Evolutionary conservation across 1,140 invertebrate genomes (phyloP).

Genomic region (Trialeurodes vaporariorum): DNA sequence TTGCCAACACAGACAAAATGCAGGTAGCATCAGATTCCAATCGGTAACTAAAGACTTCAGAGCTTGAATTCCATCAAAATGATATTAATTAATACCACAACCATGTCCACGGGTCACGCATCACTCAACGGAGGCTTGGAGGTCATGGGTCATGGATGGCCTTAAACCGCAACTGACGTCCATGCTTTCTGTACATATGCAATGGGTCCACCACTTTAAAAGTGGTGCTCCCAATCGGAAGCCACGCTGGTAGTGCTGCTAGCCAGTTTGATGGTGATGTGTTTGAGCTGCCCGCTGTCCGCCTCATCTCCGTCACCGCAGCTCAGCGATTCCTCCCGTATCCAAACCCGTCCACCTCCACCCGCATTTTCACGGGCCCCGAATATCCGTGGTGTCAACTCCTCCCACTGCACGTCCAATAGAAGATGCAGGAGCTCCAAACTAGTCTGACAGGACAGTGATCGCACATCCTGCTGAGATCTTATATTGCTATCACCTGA

Average conservation of each 20-base stretch:
- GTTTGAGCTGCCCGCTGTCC: conserved; percentile 15
- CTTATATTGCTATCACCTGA: too few relatives aligned
- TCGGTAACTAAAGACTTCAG: too few relatives aligned
- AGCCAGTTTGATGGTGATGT: conserved; percentile 16
- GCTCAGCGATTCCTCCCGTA: conserved; percentile 14
- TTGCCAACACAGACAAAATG: too few relatives aligned
- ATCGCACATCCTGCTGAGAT: too few relatives aligned
- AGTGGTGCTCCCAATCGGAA: not conserved
- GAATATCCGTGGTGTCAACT: too few relatives aligned
- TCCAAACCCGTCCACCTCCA: not conserved
- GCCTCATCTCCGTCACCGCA: conserved; percentile 15
- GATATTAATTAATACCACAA: too few relatives aligned
- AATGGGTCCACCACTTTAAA: not conserved
- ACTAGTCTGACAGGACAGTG: too few relatives aligned
- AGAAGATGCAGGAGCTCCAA: too few relatives aligned
- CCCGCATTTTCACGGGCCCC: not conserved
- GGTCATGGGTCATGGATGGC: not conserved
- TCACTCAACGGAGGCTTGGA: not conserved
- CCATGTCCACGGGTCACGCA: not conserved
- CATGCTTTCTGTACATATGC: not conserved
- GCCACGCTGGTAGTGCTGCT: conserved; percentile 14
- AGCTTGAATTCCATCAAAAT: too few relatives aligned
- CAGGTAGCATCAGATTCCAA: too few relatives aligned
- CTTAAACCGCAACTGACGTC: not conserved
- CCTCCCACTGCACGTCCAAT: not conserved